Evolutionary conservation across 2,797 vertebrate species (phyloP), one percentile per base, ranked within the genome.

Genomic region (Gymnoscopelus braueri): DNA sequence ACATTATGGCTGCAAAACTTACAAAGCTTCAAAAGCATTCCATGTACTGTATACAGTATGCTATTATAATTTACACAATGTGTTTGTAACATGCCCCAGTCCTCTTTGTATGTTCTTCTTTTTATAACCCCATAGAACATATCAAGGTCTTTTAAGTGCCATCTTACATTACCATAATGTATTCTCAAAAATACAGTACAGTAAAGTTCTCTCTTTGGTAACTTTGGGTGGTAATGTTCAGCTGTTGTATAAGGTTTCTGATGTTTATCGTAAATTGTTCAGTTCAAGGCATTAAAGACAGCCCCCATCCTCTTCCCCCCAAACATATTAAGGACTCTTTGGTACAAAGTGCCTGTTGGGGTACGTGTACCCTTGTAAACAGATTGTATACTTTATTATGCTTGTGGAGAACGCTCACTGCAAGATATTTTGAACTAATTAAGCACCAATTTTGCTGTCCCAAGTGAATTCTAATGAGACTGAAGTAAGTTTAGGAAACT

Each of bases 341-440:
- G 62, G 79, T 82, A 85, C 71, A 87, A 89, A 88, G 89, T 90
- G 89, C 89, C 90, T 91, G 84, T 75, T 75, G 61, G 87, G 87
- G 78, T 88, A 69, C 85, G 77, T 78, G 68, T 65, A 70, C 80
- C 81, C 73, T 50, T 76, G 71, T 75, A 76, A 72, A 83, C 60
- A 80, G 80, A 72, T 69, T 65, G 55, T 77, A 51, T 24, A 57
- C 72, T 74, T 35, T 64, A 67, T 72, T 60, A 66, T 82, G 63
- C 75, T 67, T 63, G 72, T 79, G 75, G 68, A 32, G 51, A 82
- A 71, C 35, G 70, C 29, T 14, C 70, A 65, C 60, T 35, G 71
- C 48, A 5, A 80, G 75, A 69, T 78, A 54, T 72, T 87, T 84
- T 75, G 64, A 78, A 19, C 67, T 74, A 72, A 84, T 87, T 82